Percentiles rank a stretch among this genome's conserved stretches.
These are phyloP conservation scores for Subacronicta megacephala DNA, from an alignment of 2,888 invertebrate species.

Conservation along the genomic window DNA sequence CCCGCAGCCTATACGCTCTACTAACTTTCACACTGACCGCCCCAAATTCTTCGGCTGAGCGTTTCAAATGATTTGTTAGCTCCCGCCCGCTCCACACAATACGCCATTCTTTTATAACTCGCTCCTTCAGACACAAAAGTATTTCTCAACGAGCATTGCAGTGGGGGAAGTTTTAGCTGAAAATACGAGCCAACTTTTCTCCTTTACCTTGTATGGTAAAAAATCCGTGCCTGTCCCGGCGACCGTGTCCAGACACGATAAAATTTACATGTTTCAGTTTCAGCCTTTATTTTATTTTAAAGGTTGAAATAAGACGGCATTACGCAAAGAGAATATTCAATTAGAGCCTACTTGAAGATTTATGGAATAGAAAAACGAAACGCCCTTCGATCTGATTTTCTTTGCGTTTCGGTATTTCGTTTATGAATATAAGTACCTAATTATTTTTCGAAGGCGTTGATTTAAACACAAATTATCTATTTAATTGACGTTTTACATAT, in stretches of 20 bases:
- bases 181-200: constrained; percentile 87
- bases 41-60: constrained; percentile 64
- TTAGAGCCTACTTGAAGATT: constrained; percentile 84
- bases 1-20: constrained; percentile 56
- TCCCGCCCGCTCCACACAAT: constrained; percentile 69
- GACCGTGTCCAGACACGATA: constrained; percentile 82
- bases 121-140: constrained; percentile 83
- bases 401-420: constrained; percentile 48
- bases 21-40: constrained; percentile 63
- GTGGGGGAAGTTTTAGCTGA: constrained; percentile 82
- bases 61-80: constrained; percentile 77
- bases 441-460: constrained; percentile 27
- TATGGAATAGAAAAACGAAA: constrained; percentile 67
- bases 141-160: constrained; percentile 82
- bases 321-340: constrained; percentile 88
- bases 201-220: constrained; percentile 80
- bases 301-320: constrained; percentile 86
- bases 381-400: constrained; percentile 71
- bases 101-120: constrained; percentile 81
- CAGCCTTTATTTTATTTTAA: constrained; percentile 87
- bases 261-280: constrained; percentile 88
- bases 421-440: constrained; percentile 36
- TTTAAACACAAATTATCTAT: constrained; percentile 2
- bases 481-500: background rate
- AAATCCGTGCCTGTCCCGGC: constrained; percentile 78